These are phyloP conservation scores for Leuciscus waleckii DNA, from an alignment of 2,797 vertebrate genomes.

Conservation along the genomic window DNA sequence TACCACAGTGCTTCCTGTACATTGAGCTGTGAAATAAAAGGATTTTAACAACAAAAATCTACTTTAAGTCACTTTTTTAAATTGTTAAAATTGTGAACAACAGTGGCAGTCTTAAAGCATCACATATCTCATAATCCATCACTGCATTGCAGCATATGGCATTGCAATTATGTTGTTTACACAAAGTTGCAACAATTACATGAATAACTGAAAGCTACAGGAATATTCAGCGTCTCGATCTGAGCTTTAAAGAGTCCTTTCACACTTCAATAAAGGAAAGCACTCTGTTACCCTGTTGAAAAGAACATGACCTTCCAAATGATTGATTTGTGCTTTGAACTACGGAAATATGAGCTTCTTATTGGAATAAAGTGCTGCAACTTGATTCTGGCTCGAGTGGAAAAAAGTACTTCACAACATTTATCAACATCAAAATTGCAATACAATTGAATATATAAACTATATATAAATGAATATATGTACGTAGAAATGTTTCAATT, in stretches of 20 bases:
- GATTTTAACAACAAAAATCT: neutral
- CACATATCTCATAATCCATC: neutral
- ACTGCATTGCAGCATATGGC: constrained; percentile 9
- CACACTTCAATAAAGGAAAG: neutral
- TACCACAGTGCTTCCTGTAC: neutral
- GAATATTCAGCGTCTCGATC: neutral
- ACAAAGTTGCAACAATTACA: neutral
- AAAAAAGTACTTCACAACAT: neutral
- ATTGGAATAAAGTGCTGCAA: neutral
- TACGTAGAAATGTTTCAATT: neutral
- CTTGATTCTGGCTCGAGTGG: neutral
- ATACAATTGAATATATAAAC: neutral
- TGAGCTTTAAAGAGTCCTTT: constrained; percentile 4
- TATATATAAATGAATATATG: too few species aligned
- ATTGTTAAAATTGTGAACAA: neutral
- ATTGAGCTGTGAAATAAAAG: neutral
- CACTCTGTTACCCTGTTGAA: neutral
- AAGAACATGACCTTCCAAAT: neutral
- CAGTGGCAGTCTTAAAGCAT: neutral
- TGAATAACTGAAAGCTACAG: neutral
- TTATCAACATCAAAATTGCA: neutral
- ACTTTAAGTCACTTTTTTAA: neutral
- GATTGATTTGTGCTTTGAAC: neutral
- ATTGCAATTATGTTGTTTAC: neutral
- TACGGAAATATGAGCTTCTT: constrained; percentile 15